Percentiles rank a stretch among this genome's conserved stretches.
These are phyloP conservation scores for Sceliomorpha sp. DNA, from an alignment of 2,888 invertebrate genomes.

Conservation along the genomic window DNA sequence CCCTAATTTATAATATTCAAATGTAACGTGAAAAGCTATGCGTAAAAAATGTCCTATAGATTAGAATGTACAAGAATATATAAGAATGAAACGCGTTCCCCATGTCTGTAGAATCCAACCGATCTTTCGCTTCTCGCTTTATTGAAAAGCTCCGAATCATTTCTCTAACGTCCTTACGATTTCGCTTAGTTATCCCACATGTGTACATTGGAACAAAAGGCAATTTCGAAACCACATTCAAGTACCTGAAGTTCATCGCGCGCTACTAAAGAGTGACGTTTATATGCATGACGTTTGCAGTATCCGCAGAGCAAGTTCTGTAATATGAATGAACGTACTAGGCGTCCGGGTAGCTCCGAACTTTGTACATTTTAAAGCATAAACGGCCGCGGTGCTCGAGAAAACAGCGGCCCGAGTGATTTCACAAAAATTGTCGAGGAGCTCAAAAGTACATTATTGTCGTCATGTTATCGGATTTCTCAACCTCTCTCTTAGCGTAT, in stretches of 20 bases:
- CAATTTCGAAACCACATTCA: slow-evolving; percentile 12
- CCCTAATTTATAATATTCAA: too few relatives aligned
- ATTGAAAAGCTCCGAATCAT: too few relatives aligned
- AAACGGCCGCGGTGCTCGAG: slow-evolving; percentile 7
- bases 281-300: slow-evolving; percentile 37
- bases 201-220: slow-evolving; percentile 2
- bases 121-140: too few relatives aligned
- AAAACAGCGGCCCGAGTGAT: slow-evolving; percentile 11
- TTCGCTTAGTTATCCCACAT: slow-evolving; percentile 1
- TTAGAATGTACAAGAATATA: too few relatives aligned
- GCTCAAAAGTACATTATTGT: slow-evolving; percentile 1
- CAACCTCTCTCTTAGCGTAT: neutral
- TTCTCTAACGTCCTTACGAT: too few relatives aligned
- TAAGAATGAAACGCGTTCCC: too few relatives aligned
- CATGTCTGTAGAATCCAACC: too few relatives aligned
- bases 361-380: slow-evolving; percentile 17
- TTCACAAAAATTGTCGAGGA: slow-evolving; percentile 6
- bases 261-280: slow-evolving; percentile 29
- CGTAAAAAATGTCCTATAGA: too few relatives aligned
- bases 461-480: slow-evolving; percentile 5
- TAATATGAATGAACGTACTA: slow-evolving; percentile 26
- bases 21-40: too few relatives aligned
- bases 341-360: neutral
- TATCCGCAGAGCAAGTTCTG: slow-evolving; percentile 21
- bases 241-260: slow-evolving; percentile 17